phyloP scores from a whole-genome alignment of 2,113 vertebrate genomes.

The human region DNA sequence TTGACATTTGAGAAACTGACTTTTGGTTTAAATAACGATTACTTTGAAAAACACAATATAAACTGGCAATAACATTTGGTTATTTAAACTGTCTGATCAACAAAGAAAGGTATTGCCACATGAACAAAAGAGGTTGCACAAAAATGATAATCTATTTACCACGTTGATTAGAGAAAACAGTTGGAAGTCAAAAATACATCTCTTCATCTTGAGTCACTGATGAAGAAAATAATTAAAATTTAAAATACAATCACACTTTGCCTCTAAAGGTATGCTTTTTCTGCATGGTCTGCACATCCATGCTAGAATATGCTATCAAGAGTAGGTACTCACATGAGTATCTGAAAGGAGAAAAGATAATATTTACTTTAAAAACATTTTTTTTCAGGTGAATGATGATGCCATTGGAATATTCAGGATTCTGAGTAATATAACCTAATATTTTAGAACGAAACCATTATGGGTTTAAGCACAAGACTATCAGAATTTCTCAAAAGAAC shows the following conservation, averaged over 20 bases:
- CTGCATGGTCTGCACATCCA: background rate
- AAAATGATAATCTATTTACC: background rate
- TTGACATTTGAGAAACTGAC: background rate
- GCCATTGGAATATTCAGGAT: background rate
- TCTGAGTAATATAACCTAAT: background rate
- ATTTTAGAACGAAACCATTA: background rate
- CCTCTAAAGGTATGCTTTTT: background rate
- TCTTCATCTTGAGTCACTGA: background rate
- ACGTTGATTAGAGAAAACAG: constrained; percentile 19
- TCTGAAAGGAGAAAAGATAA: background rate
- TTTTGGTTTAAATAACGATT: constrained; percentile 26
- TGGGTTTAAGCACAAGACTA: background rate
- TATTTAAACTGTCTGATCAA: constrained; percentile 9
- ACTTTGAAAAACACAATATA: background rate
- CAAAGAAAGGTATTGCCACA: background rate
- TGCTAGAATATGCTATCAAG: background rate
- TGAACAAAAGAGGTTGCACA: background rate
- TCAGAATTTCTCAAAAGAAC: background rate
- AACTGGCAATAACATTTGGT: background rate
- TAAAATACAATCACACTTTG: background rate
- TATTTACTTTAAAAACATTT: background rate
- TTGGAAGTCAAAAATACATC: background rate
- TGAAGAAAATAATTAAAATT: constrained; percentile 17
- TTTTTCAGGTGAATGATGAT: background rate
- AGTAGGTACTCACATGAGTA: background rate